phyloP scores from a whole-genome alignment of 2,113 vertebrate genomes.

The Perca fluviatilis region DNA sequence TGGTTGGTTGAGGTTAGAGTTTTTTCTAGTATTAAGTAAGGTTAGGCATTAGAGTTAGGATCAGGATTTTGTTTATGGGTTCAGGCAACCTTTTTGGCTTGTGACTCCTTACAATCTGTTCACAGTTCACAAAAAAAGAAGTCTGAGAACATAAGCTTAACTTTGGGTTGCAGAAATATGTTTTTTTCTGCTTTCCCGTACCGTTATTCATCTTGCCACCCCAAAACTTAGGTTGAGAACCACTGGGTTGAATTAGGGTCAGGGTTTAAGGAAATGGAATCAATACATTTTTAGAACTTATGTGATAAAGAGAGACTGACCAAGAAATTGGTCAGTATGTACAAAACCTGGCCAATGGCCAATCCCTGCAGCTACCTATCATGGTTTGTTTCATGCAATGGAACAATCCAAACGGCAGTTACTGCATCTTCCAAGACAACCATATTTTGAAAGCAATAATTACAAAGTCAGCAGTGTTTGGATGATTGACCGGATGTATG shows the following conservation, averaged over 20 bases:
- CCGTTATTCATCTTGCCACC: not conserved
- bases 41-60: not conserved
- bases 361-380: not conserved
- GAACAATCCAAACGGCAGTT: not conserved
- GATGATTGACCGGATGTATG: not conserved
- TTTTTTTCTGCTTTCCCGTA: not conserved
- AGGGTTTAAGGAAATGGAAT: not conserved
- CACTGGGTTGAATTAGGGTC: not conserved
- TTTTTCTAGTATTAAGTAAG: not conserved
- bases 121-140: not conserved
- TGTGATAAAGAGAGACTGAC: not conserved
- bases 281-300: not conserved
- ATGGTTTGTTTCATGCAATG: not conserved
- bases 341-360: not conserved
- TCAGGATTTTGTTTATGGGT: not conserved
- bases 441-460: not conserved
- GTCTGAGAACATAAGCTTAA: not conserved
- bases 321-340: too few species aligned
- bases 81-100: not conserved
- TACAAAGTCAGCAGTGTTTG: constrained; percentile 2
- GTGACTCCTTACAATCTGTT: not conserved
- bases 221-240: not conserved
- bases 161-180: not conserved
- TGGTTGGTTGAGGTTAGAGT: not conserved
- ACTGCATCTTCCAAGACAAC: not conserved